Conservation (phyloP, 2,888 invertebrate species). For the Netelia melanura region DNA sequence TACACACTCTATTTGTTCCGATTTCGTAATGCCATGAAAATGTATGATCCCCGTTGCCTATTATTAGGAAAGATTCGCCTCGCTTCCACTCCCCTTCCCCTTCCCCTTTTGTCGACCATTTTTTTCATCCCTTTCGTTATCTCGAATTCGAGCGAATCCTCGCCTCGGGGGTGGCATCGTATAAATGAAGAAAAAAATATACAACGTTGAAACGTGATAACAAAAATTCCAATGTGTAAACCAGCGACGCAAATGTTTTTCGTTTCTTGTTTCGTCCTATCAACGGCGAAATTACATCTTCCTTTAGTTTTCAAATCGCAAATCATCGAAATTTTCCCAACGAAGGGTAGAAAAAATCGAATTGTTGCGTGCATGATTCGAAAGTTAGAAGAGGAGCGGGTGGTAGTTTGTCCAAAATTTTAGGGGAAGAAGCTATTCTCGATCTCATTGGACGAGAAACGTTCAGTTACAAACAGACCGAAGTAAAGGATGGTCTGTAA, state of each 20-base stretch:
- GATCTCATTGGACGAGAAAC: constrained; percentile 48
- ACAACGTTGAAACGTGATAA: too few relatives aligned
- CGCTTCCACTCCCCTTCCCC: neutral
- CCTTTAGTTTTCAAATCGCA: too few relatives aligned
- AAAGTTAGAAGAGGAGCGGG: too few relatives aligned
- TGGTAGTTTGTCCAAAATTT: neutral
- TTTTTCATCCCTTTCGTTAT: constrained; percentile 23
- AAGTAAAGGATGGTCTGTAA: constrained; percentile 21
- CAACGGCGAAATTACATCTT: too few relatives aligned
- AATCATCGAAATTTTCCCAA: too few relatives aligned
- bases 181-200: too few relatives aligned
- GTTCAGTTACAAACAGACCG: constrained; percentile 47
- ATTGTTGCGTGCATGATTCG: too few relatives aligned
- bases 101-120: constrained; percentile 3
- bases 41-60: constrained; percentile 83
- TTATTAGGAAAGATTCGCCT: constrained; percentile 80
- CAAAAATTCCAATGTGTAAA: too few relatives aligned
- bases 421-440: constrained; percentile 21
- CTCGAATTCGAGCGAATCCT: constrained; percentile 1
- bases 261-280: too few relatives aligned
- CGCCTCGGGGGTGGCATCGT: too few relatives aligned
- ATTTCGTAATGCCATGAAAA: constrained; percentile 84
- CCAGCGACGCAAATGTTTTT: too few relatives aligned
- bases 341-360: too few relatives aligned
- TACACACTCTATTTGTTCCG: constrained; percentile 84